A percentile compares a stretch with the other conserved stretches of the same genome.
Evolutionary conservation across 2,888 invertebrate genomes (phyloP).

Genomic region (Agrochola lychnidis): DNA sequence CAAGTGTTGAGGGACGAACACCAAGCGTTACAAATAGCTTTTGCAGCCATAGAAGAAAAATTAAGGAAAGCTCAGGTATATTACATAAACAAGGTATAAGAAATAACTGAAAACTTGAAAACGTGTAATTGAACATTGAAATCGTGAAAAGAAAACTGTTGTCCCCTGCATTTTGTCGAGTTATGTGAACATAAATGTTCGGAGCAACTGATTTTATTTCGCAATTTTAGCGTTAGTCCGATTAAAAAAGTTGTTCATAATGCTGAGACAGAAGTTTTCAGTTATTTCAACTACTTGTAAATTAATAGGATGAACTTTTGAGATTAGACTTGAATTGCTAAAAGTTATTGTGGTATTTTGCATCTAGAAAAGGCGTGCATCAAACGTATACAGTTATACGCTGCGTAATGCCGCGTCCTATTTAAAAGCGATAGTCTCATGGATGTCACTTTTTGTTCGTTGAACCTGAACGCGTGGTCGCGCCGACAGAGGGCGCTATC

Average conservation of each 20-base stretch:
- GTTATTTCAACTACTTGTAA: neutral
- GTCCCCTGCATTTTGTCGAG: too few relatives aligned
- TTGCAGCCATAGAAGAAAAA: conserved; percentile 97
- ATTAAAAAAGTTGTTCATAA: too few relatives aligned
- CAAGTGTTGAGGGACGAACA: conserved; percentile 98
- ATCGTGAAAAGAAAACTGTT: neutral
- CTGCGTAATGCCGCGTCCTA: too few relatives aligned
- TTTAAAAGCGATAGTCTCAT: too few relatives aligned
- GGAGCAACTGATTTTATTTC: too few relatives aligned
- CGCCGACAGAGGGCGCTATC: too few relatives aligned
- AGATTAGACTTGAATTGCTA: too few relatives aligned
- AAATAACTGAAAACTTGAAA: neutral
- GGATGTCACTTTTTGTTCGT: too few relatives aligned
- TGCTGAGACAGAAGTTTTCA: too few relatives aligned
- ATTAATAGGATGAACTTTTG: neutral
- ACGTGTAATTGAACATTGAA: neutral
- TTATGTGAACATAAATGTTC: too few relatives aligned
- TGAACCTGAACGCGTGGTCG: too few relatives aligned
- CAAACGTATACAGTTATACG: neutral
- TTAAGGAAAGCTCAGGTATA: conserved; percentile 94
- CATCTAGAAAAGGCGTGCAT: neutral
- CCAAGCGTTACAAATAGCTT: conserved; percentile 97
- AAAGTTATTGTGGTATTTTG: neutral
- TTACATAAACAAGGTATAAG: neutral
- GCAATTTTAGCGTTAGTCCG: too few relatives aligned